Evolutionary conservation across 1,140 invertebrate species (phyloP), one percentile per base, ranked within the genome.

Genomic region (Anastatus disparis): DNA sequence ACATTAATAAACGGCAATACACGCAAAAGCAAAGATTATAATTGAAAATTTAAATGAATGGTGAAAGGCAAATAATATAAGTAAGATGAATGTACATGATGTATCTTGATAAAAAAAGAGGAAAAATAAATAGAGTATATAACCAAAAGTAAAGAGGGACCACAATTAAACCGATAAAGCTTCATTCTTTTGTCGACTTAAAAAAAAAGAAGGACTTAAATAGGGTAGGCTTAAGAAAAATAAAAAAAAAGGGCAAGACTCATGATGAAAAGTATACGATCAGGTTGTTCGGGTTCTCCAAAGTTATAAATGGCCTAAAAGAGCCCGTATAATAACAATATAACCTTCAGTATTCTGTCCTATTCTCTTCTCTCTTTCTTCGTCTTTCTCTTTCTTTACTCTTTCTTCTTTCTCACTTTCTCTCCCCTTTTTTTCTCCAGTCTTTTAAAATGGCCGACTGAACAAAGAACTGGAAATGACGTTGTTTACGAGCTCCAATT

Each of bases 401-500:
- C 31, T n/a, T n/a, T n/a, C n/a, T n/a, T n/a, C n/a, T n/a, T 10
- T 35, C 31, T 35, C 31, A 6, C 31, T 35, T 35, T 35, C 58
- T 69, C n/a, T n/a, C n/a, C n/a, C n/a, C n/a, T n/a, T n/a, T n/a
- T n/a, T n/a, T n/a, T n/a, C n/a, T n/a, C n/a, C n/a, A n/a, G n/a
- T n/a, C n/a, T n/a, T 64, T 61, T 68, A 76, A 77, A 74, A 79
- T 78, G 74, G 64, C 71, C 67, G 64, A 61, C 31, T 50, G 74
- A 81, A 79, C 74, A 79, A 79, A 78, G 68, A 72, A 42, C 76
- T 80, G 74, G 63, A 66, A 77, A 79, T 78, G 77, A 79, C 77
- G 75, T 81, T 81, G 78, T 80, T 81, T 82, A 81, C 77, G 74
- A 76, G 75, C 66, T 58, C 50, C 64, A 73, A 79, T 81, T 79